A percentile compares a stretch with the other conserved stretches of the same genome.
phyloP scores from a whole-genome alignment of 2,113 vertebrate genomes.

The Hyla sarda region DNA sequence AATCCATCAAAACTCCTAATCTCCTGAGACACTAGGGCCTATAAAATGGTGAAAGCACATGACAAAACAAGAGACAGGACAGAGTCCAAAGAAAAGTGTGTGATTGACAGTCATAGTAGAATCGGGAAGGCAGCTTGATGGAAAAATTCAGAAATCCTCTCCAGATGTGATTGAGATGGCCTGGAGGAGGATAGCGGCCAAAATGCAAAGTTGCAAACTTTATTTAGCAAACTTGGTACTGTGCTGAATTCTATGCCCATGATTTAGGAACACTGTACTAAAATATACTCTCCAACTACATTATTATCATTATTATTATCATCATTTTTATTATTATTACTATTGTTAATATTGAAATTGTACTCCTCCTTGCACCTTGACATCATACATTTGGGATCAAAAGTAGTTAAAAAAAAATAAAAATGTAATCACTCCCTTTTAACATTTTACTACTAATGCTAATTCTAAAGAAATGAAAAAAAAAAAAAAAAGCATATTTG shows the following conservation, averaged over 20 bases:
- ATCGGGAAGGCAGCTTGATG: slow-evolving; percentile 29
- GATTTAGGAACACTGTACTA: slow-evolving; percentile 50
- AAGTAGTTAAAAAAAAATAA: too few relatives aligned
- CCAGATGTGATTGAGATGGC: slow-evolving; percentile 60
- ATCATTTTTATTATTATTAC: neutral
- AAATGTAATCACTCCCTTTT: too few relatives aligned
- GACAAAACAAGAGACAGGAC: slow-evolving; percentile 58
- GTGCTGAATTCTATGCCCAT: slow-evolving; percentile 65
- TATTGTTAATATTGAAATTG: neutral
- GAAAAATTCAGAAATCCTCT: slow-evolving; percentile 58
- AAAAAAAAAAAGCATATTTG: too few relatives aligned
- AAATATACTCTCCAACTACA: neutral
- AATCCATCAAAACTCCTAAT: slow-evolving; percentile 54
- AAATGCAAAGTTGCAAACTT: slow-evolving; percentile 44
- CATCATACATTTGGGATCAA: too few relatives aligned
- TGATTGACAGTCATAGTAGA: slow-evolving; percentile 50
- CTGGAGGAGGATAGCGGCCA: slow-evolving; percentile 59
- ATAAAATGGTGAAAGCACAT: slow-evolving; percentile 47
- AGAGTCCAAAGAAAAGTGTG: slow-evolving; percentile 39
- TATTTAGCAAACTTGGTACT: slow-evolving; percentile 65
- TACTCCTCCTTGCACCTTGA: neutral
- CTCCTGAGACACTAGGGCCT: slow-evolving; percentile 56
- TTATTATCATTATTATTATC: neutral
- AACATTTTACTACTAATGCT: too few relatives aligned
- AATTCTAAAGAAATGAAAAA: too few relatives aligned